Evolutionary conservation across 2,113 vertebrate genomes (phyloP).

Genomic region (Epinephelus lanceolatus): DNA sequence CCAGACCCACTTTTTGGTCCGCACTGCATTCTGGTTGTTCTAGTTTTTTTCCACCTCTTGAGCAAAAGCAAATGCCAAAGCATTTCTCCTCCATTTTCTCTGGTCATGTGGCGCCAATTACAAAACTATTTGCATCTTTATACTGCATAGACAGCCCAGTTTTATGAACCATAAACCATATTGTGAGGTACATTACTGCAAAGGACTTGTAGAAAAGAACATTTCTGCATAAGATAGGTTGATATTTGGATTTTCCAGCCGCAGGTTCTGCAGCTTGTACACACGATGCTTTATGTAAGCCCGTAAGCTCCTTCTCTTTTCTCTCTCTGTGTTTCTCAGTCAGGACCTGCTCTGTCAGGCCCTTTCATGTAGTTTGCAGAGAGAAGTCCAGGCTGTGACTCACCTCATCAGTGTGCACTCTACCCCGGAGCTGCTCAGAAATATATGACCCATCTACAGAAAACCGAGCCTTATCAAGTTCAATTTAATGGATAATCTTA

Average conservation of each 20-base stretch:
- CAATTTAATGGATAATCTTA: conserved; percentile 62
- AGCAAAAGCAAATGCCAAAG: too few relatives aligned
- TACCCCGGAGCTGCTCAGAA: conserved; percentile 48
- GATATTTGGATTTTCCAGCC: conserved; percentile 8
- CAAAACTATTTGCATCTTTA: too few relatives aligned
- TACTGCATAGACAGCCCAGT: too few relatives aligned
- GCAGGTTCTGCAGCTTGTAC: conserved; percentile 6
- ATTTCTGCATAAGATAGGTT: conserved; percentile 2
- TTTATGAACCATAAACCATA: too few relatives aligned
- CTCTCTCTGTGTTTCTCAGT: conserved; percentile 20
- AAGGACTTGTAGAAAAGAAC: not conserved
- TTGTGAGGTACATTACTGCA: not conserved
- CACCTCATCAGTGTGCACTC: conserved; percentile 58
- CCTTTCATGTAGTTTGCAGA: conserved; percentile 63
- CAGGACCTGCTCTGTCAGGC: conserved; percentile 49
- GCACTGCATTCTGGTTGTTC: too few relatives aligned
- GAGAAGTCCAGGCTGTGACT: conserved; percentile 60
- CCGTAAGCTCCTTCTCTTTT: conserved; percentile 9
- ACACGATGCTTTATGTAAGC: conserved; percentile 25
- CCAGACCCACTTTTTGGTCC: too few relatives aligned
- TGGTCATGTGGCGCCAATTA: too few relatives aligned
- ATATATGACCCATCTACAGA: conserved; percentile 53
- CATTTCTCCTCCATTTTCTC: too few relatives aligned
- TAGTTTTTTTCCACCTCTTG: too few relatives aligned
- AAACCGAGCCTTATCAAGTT: conserved; percentile 62